Conservation (phyloP, 1,140 invertebrate species). For the Dolichoris vasculosae region DNA sequence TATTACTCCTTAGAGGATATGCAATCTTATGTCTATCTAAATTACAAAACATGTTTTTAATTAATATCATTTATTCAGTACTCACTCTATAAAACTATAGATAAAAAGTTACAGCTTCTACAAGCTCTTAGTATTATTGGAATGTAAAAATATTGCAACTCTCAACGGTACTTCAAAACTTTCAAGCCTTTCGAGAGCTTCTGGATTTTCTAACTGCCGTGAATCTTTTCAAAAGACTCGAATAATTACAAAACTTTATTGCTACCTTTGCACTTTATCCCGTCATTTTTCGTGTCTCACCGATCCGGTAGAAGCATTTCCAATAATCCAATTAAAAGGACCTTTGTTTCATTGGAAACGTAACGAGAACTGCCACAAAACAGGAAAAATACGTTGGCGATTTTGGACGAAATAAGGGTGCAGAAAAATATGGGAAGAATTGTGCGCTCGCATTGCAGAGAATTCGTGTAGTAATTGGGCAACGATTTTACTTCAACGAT, state of each 20-base stretch:
- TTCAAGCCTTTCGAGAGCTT: neutral
- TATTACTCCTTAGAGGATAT: neutral
- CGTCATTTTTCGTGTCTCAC: neutral
- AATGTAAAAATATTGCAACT: neutral
- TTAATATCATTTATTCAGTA: neutral
- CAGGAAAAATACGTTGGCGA: no score
- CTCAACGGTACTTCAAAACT: neutral
- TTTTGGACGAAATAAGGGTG: no score
- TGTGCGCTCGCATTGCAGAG: no score
- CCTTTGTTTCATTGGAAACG: neutral
- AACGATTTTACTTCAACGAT: no score
- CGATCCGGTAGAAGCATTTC: neutral
- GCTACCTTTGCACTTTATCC: neutral
- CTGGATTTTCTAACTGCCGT: neutral
- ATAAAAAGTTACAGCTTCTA: neutral
- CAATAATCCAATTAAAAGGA: constrained; percentile 30
- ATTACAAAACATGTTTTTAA: neutral
- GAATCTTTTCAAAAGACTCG: neutral
- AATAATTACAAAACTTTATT: constrained; percentile 1
- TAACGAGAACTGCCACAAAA: neutral
- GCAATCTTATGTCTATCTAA: neutral
- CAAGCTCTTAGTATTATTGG: neutral
- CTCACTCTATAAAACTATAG: neutral
- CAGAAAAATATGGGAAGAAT: no score
- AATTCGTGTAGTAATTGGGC: no score